Conservation (phyloP, 2,888 invertebrate genomes). For the Anticlea derivata region DNA sequence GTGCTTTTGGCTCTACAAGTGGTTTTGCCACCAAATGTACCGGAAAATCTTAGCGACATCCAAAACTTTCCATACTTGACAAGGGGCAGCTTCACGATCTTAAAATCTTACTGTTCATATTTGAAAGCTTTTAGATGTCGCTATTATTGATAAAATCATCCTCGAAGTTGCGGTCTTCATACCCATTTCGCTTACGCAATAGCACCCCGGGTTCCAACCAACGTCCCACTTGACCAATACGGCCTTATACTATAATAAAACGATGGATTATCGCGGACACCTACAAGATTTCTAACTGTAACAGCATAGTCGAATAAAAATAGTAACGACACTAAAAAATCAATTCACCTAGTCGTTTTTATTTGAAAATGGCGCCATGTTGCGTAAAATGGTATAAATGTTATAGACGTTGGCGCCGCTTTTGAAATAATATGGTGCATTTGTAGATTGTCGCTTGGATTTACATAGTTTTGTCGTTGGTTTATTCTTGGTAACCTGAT, state of each 20-base stretch:
- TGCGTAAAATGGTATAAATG: conserved; percentile 53
- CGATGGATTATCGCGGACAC: conserved; percentile 19
- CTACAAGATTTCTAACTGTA: conserved; percentile 65
- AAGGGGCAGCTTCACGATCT: no score
- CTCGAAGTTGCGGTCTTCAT: no score
- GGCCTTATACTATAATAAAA: conserved; percentile 28
- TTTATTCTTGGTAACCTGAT: conserved; percentile 11
- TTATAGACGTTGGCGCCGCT: conserved; percentile 53
- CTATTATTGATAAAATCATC: no score
- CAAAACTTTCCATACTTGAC: no score
- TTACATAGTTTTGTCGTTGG: conserved; percentile 38
- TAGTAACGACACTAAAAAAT: conserved; percentile 66
- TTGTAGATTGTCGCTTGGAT: conserved; percentile 24
- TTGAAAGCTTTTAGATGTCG: no score
- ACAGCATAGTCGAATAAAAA: conserved; percentile 56
- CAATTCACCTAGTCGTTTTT: conserved; percentile 59
- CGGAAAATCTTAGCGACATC: no score
- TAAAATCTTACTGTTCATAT: no score
- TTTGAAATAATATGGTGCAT: conserved; percentile 54
- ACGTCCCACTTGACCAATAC: no score
- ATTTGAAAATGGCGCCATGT: conserved; percentile 53
- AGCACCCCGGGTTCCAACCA: no score
- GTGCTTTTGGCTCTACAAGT: no score
- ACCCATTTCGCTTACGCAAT: no score
- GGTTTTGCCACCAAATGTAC: no score